Base-by-base conservation (phyloP, 2,888 invertebrate genomes). In the Melanargia galathea region DNA sequence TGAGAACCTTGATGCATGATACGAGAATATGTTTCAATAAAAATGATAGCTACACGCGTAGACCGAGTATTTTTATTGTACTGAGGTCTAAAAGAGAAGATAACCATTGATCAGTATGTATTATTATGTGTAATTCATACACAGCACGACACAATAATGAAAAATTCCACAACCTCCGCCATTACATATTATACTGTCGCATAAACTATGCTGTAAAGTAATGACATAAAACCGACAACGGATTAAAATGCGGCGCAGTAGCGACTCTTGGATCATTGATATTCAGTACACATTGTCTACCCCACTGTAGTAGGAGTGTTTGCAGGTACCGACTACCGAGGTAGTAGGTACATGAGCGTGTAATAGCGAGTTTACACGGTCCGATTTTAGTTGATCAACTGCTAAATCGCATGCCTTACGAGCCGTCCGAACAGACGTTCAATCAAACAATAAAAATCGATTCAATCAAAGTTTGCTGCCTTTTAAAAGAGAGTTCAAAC, bases 221-320 rank as follows among this genome's bases (percentile, higher is more conserved):
- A 52, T 22, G 33, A 51, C n/a, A 64, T 26, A 45, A 43, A 51
- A 40, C 49, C 52, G 35, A 60, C 60, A 64, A 60, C 48, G 54
- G 61, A 45, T 60, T 63, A 58, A 64, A 62, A 62, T 66, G 56
- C 66, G 51, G 40, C 66, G 64, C 54, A 66, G 54, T 64, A 49
- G 48, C 48, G 49, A 49, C 61, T 51, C 56, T 33, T 52, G 26
- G 59, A 55, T 35, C 62, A 66, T 70, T 67, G 64, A 59, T 68
- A 70, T 70, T 68, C 70, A 63, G 35, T 49, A 58, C 66, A 60
- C 63, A 63, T 62, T 63, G 61, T 58, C 49, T 62, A 60, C 61
- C 57, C 56, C 48, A 48, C 51, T 58, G 20, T 20, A 4, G 59
- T 48, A 58, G 45, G 45, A 64, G 46, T 51, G 56, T 62, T 52